Evolutionary conservation across 2,888 invertebrate genomes (phyloP), one percentile per base, ranked within the genome.

Genomic region (Pheosia gnoma): DNA sequence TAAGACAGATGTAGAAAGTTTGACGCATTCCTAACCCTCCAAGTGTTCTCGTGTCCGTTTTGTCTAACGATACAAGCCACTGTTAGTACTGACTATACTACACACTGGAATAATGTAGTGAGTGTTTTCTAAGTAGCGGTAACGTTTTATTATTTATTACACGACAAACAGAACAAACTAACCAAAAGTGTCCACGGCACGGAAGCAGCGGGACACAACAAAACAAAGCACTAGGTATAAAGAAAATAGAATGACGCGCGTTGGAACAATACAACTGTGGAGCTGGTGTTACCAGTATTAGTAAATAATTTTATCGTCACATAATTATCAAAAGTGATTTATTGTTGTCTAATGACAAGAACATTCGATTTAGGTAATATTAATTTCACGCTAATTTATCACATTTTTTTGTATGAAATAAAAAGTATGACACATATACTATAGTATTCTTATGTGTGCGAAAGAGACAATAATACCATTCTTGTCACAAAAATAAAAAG

Each of bases 141-240:
- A 75, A 80, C 78, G 79, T 79, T 88, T 89, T 91, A 92, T 92
- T 92, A 92, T 93, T 93, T 93, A 93, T 93, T 89, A 85, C 86
- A 87, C 87, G 85, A 86, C 87, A 91, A 93, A 91, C 90, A 89
- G 88, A 91, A 82, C 86, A 90, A 92, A 93, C 91, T 92, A 92
- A 92, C 92, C 91, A 89, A 91, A 92, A 93, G 88, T 91, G 92
- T 91, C 91, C 90, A 85, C 89, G 86, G 88, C 80, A 85, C 88
- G 91, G 90, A 91, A 93, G 80, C 91, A 87, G 89, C 89, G 87
- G 91, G 91, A 86, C 83, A 83, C 86, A 85, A 87, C 87, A 87
- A 85, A 91, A 91, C 88, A 88, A 83, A 86, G 71, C 79, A 80
- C 83, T 25, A 25, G 25, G 25, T 88, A 85, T 84, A 87, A 88